Percentiles rank a stretch among this genome's conserved stretches.
phyloP scores from a whole-genome alignment of 1,140 invertebrate species.

The Rhyacophila brunnea region DNA sequence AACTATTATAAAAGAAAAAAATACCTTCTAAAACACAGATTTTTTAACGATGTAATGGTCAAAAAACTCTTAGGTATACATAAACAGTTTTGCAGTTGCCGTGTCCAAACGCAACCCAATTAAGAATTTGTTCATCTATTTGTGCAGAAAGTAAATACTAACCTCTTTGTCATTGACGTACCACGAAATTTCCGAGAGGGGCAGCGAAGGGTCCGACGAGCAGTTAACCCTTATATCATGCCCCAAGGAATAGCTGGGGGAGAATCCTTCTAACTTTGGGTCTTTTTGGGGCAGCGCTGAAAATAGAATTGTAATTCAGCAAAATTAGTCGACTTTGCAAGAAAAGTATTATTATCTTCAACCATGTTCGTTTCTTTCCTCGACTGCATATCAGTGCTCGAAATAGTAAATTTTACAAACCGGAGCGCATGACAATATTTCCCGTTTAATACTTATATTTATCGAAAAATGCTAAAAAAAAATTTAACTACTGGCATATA shows the following conservation, averaged over 20 bases:
- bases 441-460: too few relatives aligned
- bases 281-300: conserved; percentile 24
- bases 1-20: too few relatives aligned
- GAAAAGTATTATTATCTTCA: too few relatives aligned
- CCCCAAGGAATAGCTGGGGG: conserved; percentile 13
- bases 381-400: too few relatives aligned
- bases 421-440: too few relatives aligned
- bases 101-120: background rate
- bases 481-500: too few relatives aligned
- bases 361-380: too few relatives aligned
- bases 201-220: conserved; percentile 51
- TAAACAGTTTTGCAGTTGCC: background rate
- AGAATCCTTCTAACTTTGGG: conserved; percentile 25
- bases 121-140: too few relatives aligned
- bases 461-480: too few relatives aligned
- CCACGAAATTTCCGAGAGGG: conserved; percentile 55
- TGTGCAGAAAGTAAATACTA: background rate
- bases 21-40: too few relatives aligned
- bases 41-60: too few relatives aligned
- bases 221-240: conserved; percentile 42
- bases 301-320: background rate
- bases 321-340: background rate
- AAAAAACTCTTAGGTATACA: background rate
- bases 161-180: conserved; percentile 55
- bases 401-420: too few relatives aligned